These are phyloP conservation scores for Engraulis encrasicolus DNA, from an alignment of 2,113 vertebrate genomes.

Conservation along the genomic window DNA sequence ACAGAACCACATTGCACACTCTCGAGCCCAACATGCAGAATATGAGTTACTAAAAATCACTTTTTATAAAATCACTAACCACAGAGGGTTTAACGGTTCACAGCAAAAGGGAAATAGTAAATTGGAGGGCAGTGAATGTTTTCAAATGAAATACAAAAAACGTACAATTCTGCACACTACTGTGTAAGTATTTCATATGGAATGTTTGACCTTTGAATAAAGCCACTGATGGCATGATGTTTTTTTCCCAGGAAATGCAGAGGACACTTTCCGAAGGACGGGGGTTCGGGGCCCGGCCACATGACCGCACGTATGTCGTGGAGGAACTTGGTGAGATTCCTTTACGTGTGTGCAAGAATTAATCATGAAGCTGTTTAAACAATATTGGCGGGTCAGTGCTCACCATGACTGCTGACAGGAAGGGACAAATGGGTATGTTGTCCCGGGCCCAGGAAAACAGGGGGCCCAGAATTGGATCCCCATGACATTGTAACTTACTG, in stretches of 20 bases:
- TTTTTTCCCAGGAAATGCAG: constrained; percentile 32
- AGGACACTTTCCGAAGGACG: constrained; percentile 8
- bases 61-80: constrained; percentile 16
- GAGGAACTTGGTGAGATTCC: neutral
- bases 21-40: neutral
- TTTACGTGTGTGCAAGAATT: neutral
- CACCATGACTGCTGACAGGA: too few relatives aligned
- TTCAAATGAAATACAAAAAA: constrained; percentile 35
- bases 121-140: neutral
- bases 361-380: neutral
- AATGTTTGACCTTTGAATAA: constrained; percentile 38
- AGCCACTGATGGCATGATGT: constrained; percentile 21
- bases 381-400: too few relatives aligned
- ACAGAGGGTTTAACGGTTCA: constrained; percentile 18
- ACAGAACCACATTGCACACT: neutral
- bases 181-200: constrained; percentile 18
- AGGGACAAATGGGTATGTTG: too few relatives aligned
- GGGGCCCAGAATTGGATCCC: too few relatives aligned
- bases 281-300: neutral
- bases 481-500: too few relatives aligned
- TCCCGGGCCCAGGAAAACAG: too few relatives aligned
- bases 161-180: constrained; percentile 10
- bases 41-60: constrained; percentile 19
- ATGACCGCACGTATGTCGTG: neutral
- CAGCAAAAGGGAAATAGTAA: constrained; percentile 16